Evolutionary conservation across 2,113 vertebrate species (phyloP).

Genomic region (Pterocles gutturalis): DNA sequence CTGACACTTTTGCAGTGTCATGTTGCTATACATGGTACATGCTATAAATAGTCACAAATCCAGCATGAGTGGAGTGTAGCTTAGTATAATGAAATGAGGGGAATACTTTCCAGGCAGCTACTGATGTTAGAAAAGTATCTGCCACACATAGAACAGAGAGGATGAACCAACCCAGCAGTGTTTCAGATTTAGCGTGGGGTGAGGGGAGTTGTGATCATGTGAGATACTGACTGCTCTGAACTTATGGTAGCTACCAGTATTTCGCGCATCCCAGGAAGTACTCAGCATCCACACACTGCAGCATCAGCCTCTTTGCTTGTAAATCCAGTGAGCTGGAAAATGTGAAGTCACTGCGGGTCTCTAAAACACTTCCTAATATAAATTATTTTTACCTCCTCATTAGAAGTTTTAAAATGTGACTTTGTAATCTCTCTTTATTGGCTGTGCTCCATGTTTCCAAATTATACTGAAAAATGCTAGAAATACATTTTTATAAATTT

Average conservation of each 20-base stretch:
- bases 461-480: neutral
- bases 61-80: neutral
- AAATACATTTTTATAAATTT: neutral
- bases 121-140: neutral
- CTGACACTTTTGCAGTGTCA: neutral
- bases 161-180: neutral
- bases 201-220: neutral
- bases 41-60: neutral
- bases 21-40: neutral
- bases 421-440: conserved; percentile 16
- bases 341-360: neutral
- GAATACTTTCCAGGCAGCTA: neutral
- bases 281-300: neutral
- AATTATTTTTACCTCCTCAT: neutral
- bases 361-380: neutral
- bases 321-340: conserved; percentile 31
- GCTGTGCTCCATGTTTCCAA: conserved; percentile 1
- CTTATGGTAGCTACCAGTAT: neutral
- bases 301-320: neutral
- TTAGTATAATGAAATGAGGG: neutral
- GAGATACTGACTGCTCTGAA: neutral
- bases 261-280: neutral
- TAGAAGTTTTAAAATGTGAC: neutral
- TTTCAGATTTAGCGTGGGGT: neutral
- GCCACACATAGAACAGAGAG: neutral